Percentiles rank a stretch among this genome's conserved stretches.
phyloP scores from a whole-genome alignment of 2,113 vertebrate species.

The Psephotus haematonotus region DNA sequence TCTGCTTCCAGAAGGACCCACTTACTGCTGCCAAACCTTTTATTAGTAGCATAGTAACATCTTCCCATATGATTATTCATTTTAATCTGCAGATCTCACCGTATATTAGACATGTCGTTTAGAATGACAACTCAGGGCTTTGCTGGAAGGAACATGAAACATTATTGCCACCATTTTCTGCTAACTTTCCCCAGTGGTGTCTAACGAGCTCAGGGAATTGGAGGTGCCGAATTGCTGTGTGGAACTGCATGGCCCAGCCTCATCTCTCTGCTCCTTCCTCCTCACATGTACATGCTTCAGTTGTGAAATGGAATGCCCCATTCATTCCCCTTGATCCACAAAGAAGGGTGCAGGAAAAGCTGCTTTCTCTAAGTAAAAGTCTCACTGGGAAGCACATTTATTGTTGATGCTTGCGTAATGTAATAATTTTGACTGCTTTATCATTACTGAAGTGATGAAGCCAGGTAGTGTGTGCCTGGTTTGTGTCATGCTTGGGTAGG shows the following conservation, averaged over 20 bases:
- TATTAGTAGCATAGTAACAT: neutral
- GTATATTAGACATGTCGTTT: neutral
- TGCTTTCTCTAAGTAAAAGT: neutral
- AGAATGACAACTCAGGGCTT: neutral
- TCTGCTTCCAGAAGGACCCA: neutral
- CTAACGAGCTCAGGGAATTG: neutral
- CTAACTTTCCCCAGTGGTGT: accelerated
- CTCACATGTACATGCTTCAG: accelerated
- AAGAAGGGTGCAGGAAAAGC: neutral
- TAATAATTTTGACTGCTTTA: neutral
- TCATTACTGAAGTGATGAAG: conserved; percentile 6
- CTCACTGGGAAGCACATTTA: neutral
- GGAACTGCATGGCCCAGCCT: accelerated
- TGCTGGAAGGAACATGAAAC: neutral
- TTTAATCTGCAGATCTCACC: neutral
- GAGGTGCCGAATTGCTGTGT: neutral
- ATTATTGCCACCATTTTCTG: neutral
- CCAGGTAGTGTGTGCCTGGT: neutral
- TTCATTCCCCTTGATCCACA: too few relatives aligned
- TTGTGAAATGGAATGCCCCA: accelerated
- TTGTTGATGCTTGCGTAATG: neutral
- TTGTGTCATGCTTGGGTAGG: neutral
- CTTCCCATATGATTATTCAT: neutral
- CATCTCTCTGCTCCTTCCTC: neutral
- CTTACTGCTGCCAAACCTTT: neutral